These are phyloP conservation scores for Dromius quadrimaculatus DNA, from an alignment of 2,888 invertebrate species.

Conservation along the genomic window DNA sequence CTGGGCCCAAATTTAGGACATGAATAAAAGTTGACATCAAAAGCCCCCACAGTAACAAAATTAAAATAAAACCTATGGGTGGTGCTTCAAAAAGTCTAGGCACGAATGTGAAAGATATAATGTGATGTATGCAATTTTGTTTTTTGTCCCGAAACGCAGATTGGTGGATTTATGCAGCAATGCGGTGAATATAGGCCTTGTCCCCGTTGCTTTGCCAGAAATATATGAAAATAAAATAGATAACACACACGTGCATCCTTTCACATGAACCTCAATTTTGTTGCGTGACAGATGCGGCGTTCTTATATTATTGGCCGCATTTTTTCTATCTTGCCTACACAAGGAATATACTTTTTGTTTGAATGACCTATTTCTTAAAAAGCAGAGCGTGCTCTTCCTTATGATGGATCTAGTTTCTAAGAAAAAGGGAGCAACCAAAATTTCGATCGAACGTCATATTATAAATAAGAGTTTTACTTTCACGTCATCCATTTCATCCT, in stretches of 20 bases:
- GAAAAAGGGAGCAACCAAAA: too few species aligned
- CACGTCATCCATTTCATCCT: too few species aligned
- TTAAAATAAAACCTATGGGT: too few species aligned
- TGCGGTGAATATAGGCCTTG: neutral
- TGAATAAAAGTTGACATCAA: too few species aligned
- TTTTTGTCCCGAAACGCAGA: constrained; percentile 16
- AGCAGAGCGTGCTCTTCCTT: constrained; percentile 2
- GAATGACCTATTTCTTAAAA: constrained; percentile 30
- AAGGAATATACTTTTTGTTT: constrained; percentile 27
- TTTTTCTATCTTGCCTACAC: constrained; percentile 41
- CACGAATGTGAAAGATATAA: too few species aligned
- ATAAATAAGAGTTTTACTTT: too few species aligned
- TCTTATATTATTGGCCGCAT: constrained; percentile 49
- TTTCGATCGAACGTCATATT: too few species aligned
- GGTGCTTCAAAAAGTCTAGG: too few species aligned
- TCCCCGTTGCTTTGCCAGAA: constrained; percentile 46
- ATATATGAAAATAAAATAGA: constrained; percentile 51
- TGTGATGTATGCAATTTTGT: too few species aligned
- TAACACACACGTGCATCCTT: constrained; percentile 49
- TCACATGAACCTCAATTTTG: constrained; percentile 42
- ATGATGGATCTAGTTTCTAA: constrained; percentile 18
- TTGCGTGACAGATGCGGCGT: constrained; percentile 49
- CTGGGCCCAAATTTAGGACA: too few species aligned
- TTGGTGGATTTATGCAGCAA: constrained; percentile 25
- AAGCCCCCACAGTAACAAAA: too few species aligned